Base-by-base conservation (phyloP, 1,140 invertebrate species). In the Penaeus japonicus region DNA sequence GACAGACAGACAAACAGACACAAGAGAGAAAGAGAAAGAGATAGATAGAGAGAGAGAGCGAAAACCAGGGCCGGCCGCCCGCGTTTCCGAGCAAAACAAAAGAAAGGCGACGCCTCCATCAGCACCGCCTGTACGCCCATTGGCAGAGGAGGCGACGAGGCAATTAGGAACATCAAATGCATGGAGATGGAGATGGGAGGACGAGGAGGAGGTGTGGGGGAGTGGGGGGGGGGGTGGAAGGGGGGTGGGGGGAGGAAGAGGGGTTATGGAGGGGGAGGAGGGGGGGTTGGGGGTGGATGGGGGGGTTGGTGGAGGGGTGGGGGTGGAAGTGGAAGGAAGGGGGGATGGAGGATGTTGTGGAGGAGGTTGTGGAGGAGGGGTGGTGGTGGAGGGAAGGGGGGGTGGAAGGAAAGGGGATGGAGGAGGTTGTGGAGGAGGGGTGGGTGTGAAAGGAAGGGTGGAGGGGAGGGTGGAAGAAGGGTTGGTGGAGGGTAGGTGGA, bases 401-500 rank as follows among this genome's bases (percentile, higher is more conserved):
- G 35, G 17, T 15, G 30, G 27, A 20, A 27, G 30, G 35, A 10
- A 18, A 7, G 35, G 5, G 24, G 35, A 20, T 15, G 75, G 5
- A 7, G 35, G 27, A 15, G 22, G 80, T 55, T 24, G 24, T 22
- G 32, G 55, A n/a, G 54, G 15, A 30, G 59, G 80, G 32, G 80
- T 32, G 39, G 32, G 79, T 24, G 79, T 27, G 79, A 53, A 30
- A 53, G 80, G 59, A 54, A 54, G n/a, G 59, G 80, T 59, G 80
- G 35, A 35, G 32, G 80, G 27, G n/a, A 53, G 54, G 32, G 54
- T 55, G 53, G 30, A 79, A 55, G 39, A 77, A 73, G 70, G 65
- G 82, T 84, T 35, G 82, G 59, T 47, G 82, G 53, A 20, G 82
- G 62, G 78, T 54, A 53, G 73, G 84, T 35, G 70, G 57, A 54